phyloP scores from a whole-genome alignment of 1,140 invertebrate species.

The Platyscapa corneri region DNA sequence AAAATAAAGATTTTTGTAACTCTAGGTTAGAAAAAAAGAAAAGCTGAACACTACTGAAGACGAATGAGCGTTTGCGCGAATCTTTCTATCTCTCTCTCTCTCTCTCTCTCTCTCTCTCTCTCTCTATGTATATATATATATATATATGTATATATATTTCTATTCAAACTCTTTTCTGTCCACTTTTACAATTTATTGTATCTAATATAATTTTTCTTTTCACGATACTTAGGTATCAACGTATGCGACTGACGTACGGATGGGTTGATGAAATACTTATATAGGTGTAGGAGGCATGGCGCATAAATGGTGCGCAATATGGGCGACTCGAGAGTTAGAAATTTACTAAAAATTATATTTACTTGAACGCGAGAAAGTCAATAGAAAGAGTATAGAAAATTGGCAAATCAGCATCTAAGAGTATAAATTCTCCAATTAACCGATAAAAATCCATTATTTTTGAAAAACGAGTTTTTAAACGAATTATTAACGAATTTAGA shows the following conservation, averaged over 20 bases:
- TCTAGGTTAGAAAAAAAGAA: background rate
- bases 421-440: background rate
- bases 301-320: slow-evolving; percentile 48
- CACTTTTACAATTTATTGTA: background rate
- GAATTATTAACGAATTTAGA: no score
- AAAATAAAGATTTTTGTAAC: background rate
- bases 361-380: background rate
- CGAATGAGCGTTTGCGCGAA: no score
- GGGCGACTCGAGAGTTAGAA: slow-evolving; percentile 13
- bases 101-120: no score
- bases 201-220: background rate
- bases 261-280: slow-evolving; percentile 59
- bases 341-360: background rate
- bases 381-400: background rate
- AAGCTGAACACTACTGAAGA: background rate
- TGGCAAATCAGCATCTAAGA: background rate
- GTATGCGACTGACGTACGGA: slow-evolving; percentile 62
- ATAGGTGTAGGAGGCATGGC: slow-evolving; percentile 67
- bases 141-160: no score
- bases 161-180: background rate
- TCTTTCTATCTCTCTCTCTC: no score
- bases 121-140: no score
- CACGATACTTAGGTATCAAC: slow-evolving; percentile 28
- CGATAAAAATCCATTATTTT: no score
- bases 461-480: no score